A percentile compares a stretch with the other conserved stretches of the same genome.
Evolutionary conservation across 2,113 vertebrate genomes (phyloP).

Genomic region (Lagopus leucura): DNA sequence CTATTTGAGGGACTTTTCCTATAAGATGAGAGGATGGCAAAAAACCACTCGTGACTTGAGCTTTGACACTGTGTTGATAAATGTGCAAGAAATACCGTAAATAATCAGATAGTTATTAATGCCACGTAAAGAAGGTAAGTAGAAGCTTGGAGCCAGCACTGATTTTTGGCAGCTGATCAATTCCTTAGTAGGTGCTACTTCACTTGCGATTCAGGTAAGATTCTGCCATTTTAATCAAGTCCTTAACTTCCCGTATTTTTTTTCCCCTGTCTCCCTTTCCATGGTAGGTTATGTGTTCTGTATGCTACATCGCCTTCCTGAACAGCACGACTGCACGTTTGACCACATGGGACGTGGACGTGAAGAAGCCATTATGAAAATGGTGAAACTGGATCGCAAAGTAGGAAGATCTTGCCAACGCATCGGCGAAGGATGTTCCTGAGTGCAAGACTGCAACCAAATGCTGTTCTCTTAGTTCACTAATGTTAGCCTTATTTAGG

Average conservation of each 20-base stretch:
- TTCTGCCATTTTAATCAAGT: neutral
- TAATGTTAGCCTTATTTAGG: constrained; percentile 91
- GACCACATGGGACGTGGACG: constrained; percentile 97
- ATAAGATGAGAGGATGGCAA: neutral
- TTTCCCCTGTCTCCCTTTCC: neutral
- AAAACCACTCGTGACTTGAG: rapidly evolving
- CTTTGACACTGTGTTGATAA: neutral
- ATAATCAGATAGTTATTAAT: neutral
- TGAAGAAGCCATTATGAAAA: constrained; percentile 97
- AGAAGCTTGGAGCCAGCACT: neutral
- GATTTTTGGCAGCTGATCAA: neutral
- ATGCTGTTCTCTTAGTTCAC: constrained; percentile 87
- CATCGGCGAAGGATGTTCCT: constrained; percentile 98
- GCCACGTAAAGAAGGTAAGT: neutral
- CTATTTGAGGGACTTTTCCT: neutral
- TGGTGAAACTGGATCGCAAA: constrained; percentile 99
- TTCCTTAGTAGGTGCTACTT: neutral
- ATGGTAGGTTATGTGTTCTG: constrained; percentile 94
- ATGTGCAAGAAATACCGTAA: neutral
- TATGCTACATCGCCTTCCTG: constrained; percentile 96
- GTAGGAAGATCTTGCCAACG: constrained; percentile 99
- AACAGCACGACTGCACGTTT: constrained; percentile 96
- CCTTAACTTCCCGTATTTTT: neutral
- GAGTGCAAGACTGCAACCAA: constrained; percentile 84
- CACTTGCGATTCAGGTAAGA: neutral